These are phyloP conservation scores for Syngnathus rostellatus DNA, from an alignment of 2,797 vertebrate genomes.

Conservation along the genomic window DNA sequence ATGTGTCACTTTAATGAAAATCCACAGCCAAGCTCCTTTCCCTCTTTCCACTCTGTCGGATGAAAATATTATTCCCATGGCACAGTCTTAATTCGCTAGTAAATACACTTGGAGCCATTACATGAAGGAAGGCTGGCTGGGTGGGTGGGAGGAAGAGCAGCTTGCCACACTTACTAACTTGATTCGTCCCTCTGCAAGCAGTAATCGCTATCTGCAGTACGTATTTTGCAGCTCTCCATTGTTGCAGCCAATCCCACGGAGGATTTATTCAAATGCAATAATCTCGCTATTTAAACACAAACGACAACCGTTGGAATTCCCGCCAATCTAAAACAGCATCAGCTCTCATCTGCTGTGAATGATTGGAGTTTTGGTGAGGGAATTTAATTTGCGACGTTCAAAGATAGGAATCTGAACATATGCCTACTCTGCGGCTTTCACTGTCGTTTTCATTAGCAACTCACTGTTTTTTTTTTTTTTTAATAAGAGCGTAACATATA, in stretches of 20 bases:
- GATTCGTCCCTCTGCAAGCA: constrained; percentile 95
- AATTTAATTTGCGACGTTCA: constrained; percentile 99
- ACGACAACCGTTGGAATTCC: constrained; percentile 99
- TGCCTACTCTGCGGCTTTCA: constrained; percentile 86
- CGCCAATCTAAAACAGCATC: constrained; percentile 94
- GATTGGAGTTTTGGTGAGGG: constrained; percentile 98
- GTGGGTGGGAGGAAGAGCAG: constrained; percentile 80
- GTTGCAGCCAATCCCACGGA: constrained; percentile 96
- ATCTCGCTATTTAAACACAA: constrained; percentile 99
- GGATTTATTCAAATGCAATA: constrained; percentile 99
- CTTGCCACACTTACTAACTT: constrained; percentile 99
- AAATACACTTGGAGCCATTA: constrained; percentile 97
- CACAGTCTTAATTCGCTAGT: constrained; percentile 99
- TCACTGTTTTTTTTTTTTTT: constrained; percentile 53
- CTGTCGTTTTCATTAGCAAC: constrained; percentile 79
- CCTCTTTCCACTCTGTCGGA: constrained; percentile 80
- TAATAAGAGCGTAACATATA: not conserved
- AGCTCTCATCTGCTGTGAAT: constrained; percentile 98
- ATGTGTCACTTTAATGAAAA: constrained; percentile 99
- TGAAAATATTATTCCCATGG: constrained; percentile 98
- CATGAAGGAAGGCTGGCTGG: constrained; percentile 61
- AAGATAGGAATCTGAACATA: constrained; percentile 92
- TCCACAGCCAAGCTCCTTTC: constrained; percentile 95
- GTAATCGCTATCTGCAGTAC: constrained; percentile 92
- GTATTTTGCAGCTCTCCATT: constrained; percentile 93